phyloP scores from a whole-genome alignment of 2,888 invertebrate species.

The Folsomia manolachei region DNA sequence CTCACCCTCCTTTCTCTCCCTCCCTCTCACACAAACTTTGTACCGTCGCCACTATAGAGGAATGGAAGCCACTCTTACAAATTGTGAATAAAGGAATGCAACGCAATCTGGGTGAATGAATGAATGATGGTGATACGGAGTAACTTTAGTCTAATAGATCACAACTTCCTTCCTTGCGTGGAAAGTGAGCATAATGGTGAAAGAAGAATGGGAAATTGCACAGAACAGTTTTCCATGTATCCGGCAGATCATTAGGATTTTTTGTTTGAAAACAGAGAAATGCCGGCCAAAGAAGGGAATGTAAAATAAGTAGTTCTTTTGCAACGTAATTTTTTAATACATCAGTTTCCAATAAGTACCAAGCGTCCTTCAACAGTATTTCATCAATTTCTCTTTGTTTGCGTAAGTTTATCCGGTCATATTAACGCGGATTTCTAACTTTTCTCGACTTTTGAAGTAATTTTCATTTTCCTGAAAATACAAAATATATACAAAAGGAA shows the following conservation, averaged over 20 bases:
- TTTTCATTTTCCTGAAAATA: constrained; percentile 19
- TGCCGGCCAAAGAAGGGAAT: too few species aligned
- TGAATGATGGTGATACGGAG: constrained; percentile 1
- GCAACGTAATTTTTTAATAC: too few species aligned
- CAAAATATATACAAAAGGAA: constrained; percentile 36
- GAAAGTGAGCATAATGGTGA: neutral
- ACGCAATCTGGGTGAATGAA: neutral
- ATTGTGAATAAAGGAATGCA: neutral
- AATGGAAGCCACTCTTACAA: neutral
- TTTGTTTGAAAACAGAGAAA: too few species aligned
- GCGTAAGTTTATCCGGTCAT: too few species aligned
- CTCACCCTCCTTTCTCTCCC: constrained; percentile 15
- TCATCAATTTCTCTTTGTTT: too few species aligned
- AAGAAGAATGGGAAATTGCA: too few species aligned
- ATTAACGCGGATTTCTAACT: too few species aligned
- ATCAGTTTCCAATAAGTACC: too few species aligned
- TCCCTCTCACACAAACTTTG: neutral
- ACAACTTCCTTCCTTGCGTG: neutral
- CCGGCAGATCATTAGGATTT: too few species aligned
- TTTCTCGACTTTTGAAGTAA: constrained; percentile 12
- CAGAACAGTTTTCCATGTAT: too few species aligned
- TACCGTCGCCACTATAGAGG: neutral
- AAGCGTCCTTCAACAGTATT: too few species aligned
- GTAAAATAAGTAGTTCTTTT: too few species aligned
- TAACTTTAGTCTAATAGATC: neutral